These are phyloP conservation scores for Noctua pronuba DNA, from an alignment of 2,888 invertebrate species.

Conservation along the genomic window DNA sequence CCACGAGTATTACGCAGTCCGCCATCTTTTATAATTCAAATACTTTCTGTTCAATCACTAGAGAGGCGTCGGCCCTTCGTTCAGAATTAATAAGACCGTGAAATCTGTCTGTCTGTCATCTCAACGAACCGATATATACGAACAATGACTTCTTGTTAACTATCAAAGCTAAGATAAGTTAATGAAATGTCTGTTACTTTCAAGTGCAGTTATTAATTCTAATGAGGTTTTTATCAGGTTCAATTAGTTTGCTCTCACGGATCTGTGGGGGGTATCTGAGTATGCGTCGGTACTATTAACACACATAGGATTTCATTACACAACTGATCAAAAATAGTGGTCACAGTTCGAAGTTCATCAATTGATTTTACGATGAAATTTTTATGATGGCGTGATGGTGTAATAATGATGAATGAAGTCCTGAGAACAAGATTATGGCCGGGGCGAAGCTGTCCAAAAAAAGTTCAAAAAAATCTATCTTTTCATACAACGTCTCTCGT, in stretches of 20 bases:
- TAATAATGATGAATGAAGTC: not conserved
- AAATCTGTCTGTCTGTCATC: slow-evolving; percentile 38
- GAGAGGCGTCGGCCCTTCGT: slow-evolving; percentile 3
- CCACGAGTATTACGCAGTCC: not conserved
- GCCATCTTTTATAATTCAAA: not conserved
- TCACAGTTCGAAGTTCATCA: slow-evolving; percentile 6
- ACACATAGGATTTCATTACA: slow-evolving; percentile 6
- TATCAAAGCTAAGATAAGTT: slow-evolving; percentile 52
- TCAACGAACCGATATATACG: slow-evolving; percentile 35
- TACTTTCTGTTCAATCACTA: not conserved
- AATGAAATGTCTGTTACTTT: slow-evolving; percentile 52
- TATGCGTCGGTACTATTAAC: not conserved
- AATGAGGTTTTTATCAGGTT: slow-evolving; percentile 44
- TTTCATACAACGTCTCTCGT: not conserved
- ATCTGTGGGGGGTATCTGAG: not conserved
- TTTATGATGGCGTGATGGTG: not conserved
- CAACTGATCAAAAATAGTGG: not conserved
- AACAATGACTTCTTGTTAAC: slow-evolving; percentile 51
- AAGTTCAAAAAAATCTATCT: not conserved
- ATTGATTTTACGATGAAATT: slow-evolving; percentile 3
- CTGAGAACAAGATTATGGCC: not conserved
- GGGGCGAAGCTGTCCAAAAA: not conserved
- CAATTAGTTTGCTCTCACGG: slow-evolving; percentile 48
- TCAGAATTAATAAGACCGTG: slow-evolving; percentile 16
- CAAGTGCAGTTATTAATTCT: slow-evolving; percentile 55